Evolutionary conservation across 2,797 vertebrate genomes (phyloP).

Genomic region (Cyprinodon diabolis): DNA sequence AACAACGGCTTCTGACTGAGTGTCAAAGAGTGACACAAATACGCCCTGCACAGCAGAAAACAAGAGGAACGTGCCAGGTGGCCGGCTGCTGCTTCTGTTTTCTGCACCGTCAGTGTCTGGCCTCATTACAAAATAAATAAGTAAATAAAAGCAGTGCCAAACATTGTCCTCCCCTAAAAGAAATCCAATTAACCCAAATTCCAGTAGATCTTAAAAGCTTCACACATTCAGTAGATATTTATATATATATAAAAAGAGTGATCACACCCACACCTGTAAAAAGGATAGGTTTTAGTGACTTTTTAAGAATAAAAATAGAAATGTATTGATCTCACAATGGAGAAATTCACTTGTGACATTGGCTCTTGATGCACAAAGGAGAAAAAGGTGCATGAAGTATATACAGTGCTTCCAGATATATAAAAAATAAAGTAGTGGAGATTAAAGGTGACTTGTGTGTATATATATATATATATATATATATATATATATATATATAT

Average conservation of each 20-base stretch:
- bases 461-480: too few relatives aligned
- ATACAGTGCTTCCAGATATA: too few relatives aligned
- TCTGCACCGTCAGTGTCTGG: conserved; percentile 29
- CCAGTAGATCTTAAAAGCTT: conserved; percentile 19
- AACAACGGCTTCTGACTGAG: conserved; percentile 27
- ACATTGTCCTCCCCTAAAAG: conserved; percentile 29
- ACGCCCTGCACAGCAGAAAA: conserved; percentile 29
- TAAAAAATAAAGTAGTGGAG: too few relatives aligned
- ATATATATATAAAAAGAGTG: background rate
- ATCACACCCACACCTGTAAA: conserved; percentile 13
- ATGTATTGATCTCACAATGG: too few relatives aligned
- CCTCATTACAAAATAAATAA: conserved; percentile 27
- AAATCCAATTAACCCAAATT: conserved; percentile 55
- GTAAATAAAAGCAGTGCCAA: conserved; percentile 42
- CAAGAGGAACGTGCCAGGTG: conserved; percentile 7
- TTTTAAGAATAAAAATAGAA: too few relatives aligned
- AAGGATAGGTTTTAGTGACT: background rate
- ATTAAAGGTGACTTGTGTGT: too few relatives aligned
- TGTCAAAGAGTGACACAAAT: conserved; percentile 42
- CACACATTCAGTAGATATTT: conserved; percentile 5
- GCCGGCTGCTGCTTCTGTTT: conserved; percentile 5
- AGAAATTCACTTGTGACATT: too few relatives aligned
- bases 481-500: too few relatives aligned
- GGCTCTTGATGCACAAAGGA: too few relatives aligned
- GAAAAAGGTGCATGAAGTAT: too few relatives aligned